A percentile compares a stretch with the other conserved stretches of the same genome.
Evolutionary conservation across 2,888 invertebrate species (phyloP).

Genomic region (Schizaphis graminum): DNA sequence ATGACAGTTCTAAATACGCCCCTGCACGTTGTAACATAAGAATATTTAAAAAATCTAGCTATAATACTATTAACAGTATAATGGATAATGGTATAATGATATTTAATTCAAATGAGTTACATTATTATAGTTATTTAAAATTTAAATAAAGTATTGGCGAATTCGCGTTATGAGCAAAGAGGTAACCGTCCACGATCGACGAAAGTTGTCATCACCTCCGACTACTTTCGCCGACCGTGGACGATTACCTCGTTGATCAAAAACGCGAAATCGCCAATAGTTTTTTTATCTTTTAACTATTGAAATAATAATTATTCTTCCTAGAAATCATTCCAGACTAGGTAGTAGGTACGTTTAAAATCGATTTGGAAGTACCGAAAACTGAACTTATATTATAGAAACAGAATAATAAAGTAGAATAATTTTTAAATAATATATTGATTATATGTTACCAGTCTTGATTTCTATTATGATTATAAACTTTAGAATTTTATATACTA

Average conservation of each 20-base stretch:
- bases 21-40: background rate
- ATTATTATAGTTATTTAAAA: background rate
- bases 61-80: background rate
- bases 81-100: background rate
- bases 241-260: too few relatives aligned
- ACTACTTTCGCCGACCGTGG: too few relatives aligned
- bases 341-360: background rate
- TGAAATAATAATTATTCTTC: background rate
- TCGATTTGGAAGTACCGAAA: background rate
- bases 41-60: background rate
- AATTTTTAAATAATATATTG: background rate
- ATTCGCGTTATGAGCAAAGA: too few relatives aligned
- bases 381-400: background rate
- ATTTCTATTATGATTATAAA: background rate
- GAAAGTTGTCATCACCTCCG: too few relatives aligned
- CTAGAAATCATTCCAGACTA: background rate
- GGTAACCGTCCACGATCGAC: too few relatives aligned
- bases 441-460: background rate
- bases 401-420: background rate
- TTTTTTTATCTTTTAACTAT: background rate
- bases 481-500: background rate
- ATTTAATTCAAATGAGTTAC: background rate
- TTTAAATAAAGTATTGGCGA: background rate
- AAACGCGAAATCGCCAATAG: background rate
- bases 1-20: too few relatives aligned